These are phyloP conservation scores for Phoeniculus purpureus DNA, from an alignment of 2,797 vertebrate species.

Conservation along the genomic window DNA sequence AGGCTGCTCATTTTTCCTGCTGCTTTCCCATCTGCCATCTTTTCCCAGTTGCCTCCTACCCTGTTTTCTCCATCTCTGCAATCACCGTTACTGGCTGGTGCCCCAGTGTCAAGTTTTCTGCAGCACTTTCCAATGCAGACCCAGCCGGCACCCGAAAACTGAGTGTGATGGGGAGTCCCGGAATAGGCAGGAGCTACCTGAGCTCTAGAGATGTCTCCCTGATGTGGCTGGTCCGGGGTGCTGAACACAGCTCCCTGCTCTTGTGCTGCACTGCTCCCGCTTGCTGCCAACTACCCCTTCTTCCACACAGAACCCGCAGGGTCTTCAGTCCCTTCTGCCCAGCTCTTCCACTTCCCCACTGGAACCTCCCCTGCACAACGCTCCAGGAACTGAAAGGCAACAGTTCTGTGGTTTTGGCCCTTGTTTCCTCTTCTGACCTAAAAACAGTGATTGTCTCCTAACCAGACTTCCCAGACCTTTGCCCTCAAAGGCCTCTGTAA, in stretches of 20 bases:
- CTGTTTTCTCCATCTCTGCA: neutral
- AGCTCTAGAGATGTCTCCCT: neutral
- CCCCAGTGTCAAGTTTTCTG: neutral
- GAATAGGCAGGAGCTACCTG: neutral
- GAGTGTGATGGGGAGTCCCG: neutral
- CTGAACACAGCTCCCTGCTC: neutral
- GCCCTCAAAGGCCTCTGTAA: neutral
- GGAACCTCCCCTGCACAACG: neutral
- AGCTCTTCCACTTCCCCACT: neutral
- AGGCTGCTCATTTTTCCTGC: neutral
- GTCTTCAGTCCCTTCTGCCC: neutral
- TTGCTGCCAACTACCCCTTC: neutral
- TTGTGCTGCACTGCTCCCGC: neutral
- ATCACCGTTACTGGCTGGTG: fast-evolving
- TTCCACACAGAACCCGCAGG: neutral
- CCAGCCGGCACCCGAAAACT: neutral
- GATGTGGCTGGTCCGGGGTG: neutral
- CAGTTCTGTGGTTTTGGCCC: neutral
- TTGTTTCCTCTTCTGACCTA: neutral
- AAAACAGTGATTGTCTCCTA: neutral
- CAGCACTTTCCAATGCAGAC: neutral
- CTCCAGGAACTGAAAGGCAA: neutral
- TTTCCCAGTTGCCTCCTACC: neutral
- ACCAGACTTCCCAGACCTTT: neutral
- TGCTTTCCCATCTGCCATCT: neutral